Evolutionary conservation across 2,888 invertebrate species (phyloP).

Genomic region (Dryadula phaetusa): DNA sequence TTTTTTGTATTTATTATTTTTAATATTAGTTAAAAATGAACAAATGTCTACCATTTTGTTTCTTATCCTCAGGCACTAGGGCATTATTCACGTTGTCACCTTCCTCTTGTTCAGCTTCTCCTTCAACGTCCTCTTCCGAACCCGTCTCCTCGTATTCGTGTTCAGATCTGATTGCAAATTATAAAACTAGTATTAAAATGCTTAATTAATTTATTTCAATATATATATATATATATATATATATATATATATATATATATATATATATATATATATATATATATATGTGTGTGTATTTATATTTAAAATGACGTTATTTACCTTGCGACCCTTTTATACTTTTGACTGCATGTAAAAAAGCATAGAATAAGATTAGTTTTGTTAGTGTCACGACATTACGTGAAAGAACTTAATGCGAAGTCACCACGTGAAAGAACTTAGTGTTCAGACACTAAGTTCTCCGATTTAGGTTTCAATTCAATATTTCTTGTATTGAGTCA

Average conservation of each 20-base stretch:
- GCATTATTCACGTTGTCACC: constrained; percentile 80
- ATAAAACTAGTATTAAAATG: no score
- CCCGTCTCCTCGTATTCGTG: constrained; percentile 88
- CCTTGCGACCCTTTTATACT: constrained; percentile 73
- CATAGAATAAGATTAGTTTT: neutral
- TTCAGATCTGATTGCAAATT: constrained; percentile 79
- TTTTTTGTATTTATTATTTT: no score
- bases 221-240: no score
- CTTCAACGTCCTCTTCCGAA: constrained; percentile 88
- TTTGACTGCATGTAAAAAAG: constrained; percentile 65
- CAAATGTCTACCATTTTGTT: constrained; percentile 75
- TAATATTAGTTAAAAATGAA: no score
- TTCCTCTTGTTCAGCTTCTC: constrained; percentile 87
- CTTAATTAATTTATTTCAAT: no score
- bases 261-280: neutral
- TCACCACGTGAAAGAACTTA: no score
- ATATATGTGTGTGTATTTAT: neutral
- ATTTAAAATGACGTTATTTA: constrained; percentile 49
- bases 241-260: no score
- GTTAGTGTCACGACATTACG: neutral
- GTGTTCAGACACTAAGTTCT: no score
- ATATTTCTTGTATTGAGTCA: no score
- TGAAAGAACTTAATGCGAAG: no score
- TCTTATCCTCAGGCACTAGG: constrained; percentile 65
- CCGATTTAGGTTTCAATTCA: no score